Conservation (phyloP, 2,797 vertebrate species). For the Danio tinwini region DNA sequence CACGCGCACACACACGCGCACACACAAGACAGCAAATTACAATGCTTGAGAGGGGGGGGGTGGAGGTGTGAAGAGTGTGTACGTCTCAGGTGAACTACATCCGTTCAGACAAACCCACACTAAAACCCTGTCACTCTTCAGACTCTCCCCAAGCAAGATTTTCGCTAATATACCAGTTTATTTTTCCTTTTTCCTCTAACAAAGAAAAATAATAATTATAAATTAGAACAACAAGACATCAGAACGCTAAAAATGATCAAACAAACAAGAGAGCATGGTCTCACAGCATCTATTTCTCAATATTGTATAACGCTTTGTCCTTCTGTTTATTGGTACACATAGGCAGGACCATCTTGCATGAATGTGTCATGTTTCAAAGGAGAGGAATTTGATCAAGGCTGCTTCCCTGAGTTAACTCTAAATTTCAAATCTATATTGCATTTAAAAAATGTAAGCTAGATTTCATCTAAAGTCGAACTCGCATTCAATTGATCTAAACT, state of each 20-base stretch:
- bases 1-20: too few relatives aligned
- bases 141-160: constrained; percentile 76
- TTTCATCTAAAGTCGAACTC: constrained; percentile 6
- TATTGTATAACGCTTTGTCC: constrained; percentile 64
- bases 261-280: constrained; percentile 77
- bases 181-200: constrained; percentile 58
- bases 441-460: constrained; percentile 34
- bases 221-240: constrained; percentile 69
- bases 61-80: constrained; percentile 17
- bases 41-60: constrained; percentile 49
- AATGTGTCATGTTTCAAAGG: constrained; percentile 64
- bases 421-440: constrained; percentile 45
- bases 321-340: constrained; percentile 67
- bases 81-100: constrained; percentile 32
- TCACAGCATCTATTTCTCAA: constrained; percentile 69
- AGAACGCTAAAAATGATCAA: constrained; percentile 76
- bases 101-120: constrained; percentile 39
- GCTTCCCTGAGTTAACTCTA: constrained; percentile 81
- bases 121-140: constrained; percentile 73
- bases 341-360: constrained; percentile 68
- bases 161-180: constrained; percentile 76
- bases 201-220: constrained; percentile 73
- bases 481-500: constrained; percentile 13
- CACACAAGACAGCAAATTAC: constrained; percentile 57
- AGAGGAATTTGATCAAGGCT: constrained; percentile 81